phyloP scores from a whole-genome alignment of 2,113 vertebrate genomes.

The Dolichotis patagonum region DNA sequence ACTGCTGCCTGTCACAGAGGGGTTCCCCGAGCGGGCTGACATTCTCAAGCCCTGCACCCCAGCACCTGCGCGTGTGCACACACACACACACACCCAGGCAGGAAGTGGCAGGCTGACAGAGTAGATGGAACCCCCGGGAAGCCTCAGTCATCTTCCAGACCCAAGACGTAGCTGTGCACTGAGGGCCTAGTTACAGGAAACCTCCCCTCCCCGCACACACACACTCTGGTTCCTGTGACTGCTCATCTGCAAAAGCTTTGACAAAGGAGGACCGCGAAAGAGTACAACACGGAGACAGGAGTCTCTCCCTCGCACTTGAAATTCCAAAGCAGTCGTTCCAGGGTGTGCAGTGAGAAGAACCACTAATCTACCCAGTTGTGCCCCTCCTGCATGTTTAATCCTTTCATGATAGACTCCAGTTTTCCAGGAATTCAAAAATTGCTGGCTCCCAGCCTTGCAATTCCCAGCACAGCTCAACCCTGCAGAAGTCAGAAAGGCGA shows the following conservation, averaged over 20 bases:
- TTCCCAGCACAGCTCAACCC: background rate
- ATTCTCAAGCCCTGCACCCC: conserved; percentile 33
- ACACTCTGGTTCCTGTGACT: background rate
- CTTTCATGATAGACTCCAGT: background rate
- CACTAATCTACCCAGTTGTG: background rate
- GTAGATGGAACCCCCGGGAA: background rate
- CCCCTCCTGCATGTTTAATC: background rate
- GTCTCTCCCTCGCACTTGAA: background rate
- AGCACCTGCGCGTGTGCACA: no score
- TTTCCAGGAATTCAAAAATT: background rate
- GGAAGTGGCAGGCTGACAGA: background rate
- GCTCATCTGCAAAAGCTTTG: background rate
- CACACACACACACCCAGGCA: background rate
- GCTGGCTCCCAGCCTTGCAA: background rate
- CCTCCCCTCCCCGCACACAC: background rate
- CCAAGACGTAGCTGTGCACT: background rate
- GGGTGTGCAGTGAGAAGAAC: background rate
- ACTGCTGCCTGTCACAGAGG: conserved; percentile 77
- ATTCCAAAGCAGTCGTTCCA: background rate
- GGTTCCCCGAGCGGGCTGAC: conserved; percentile 70
- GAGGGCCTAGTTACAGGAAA: background rate
- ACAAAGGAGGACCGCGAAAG: background rate
- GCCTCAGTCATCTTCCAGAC: background rate
- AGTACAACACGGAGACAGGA: background rate
- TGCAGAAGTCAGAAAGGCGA: background rate